Conservation (phyloP, 2,888 invertebrate genomes). For the Leptopterna dolabrata region DNA sequence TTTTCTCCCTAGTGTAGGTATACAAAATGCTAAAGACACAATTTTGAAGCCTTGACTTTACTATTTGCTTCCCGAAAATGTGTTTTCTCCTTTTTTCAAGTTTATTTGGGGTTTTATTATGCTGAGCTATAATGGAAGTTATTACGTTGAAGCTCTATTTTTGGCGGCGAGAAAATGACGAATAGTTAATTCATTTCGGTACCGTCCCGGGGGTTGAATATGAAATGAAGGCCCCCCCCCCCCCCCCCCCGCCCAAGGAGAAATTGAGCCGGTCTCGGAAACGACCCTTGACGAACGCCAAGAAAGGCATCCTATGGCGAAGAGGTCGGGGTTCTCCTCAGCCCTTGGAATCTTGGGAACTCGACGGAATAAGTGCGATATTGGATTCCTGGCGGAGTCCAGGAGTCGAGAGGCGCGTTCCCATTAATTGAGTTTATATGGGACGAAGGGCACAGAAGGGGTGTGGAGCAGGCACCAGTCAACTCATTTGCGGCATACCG, state of each 20-base stretch:
- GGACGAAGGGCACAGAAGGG: not conserved
- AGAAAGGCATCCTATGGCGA: not conserved
- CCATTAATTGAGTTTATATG: constrained; percentile 32
- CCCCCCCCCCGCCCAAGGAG: not conserved
- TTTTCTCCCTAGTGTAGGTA: too few relatives aligned
- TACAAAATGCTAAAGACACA: too few relatives aligned
- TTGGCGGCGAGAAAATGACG: not conserved
- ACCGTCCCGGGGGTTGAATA: not conserved
- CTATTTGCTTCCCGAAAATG: too few relatives aligned
- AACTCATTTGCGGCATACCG: constrained; percentile 43
- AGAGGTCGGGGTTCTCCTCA: too few relatives aligned
- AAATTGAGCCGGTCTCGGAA: not conserved
- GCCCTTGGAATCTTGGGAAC: constrained; percentile 33
- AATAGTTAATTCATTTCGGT: not conserved
- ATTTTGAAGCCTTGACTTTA: too few relatives aligned
- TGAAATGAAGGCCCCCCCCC: not conserved
- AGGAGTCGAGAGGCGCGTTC: not conserved
- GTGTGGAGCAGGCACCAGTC: not conserved
- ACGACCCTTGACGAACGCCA: not conserved
- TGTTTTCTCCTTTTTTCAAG: not conserved
- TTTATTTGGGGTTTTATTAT: not conserved
- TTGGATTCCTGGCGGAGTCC: constrained; percentile 48
- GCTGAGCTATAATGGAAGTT: not conserved
- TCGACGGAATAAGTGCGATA: constrained; percentile 45
- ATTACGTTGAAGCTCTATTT: not conserved